phyloP scores from a whole-genome alignment of 2,888 invertebrate species.

The Hylaea fasciaria region DNA sequence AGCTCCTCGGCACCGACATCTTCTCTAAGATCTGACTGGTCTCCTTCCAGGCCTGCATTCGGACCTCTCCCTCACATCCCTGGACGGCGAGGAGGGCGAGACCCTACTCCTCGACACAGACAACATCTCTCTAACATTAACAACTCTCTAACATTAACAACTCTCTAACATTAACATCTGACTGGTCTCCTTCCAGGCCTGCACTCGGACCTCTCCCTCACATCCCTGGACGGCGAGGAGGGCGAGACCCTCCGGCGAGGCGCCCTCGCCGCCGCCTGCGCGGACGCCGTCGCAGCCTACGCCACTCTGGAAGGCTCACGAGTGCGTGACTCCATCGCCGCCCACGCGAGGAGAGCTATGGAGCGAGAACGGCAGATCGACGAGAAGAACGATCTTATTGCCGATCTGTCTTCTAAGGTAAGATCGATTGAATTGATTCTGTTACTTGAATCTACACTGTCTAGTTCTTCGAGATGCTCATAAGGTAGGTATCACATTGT shows the following conservation, averaged over 20 bases:
- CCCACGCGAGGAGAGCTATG: conserved; percentile 89
- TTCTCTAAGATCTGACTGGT: too few species aligned
- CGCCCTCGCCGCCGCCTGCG: conserved; percentile 88
- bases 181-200: conserved; percentile 76
- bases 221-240: conserved; percentile 85
- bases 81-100: too few species aligned
- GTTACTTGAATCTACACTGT: too few species aligned
- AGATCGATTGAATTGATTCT: too few species aligned
- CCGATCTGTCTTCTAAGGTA: conserved; percentile 92
- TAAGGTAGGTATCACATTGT: too few species aligned
- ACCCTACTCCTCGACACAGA: too few species aligned
- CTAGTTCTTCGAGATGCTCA: too few species aligned
- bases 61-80: too few species aligned
- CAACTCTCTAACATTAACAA: too few species aligned
- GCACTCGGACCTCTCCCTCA: conserved; percentile 88
- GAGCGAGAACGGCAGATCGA: conserved; percentile 93
- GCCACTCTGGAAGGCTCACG: conserved; percentile 90
- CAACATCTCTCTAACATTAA: too few species aligned
- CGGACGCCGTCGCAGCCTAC: conserved; percentile 90
- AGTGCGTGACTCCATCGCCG: conserved; percentile 90
- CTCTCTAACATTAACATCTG: neutral
- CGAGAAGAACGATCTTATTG: conserved; percentile 90
- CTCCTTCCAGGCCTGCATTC: too few species aligned
- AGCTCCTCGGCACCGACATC: too few species aligned
- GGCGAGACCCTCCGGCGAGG: conserved; percentile 85